Percentiles rank a stretch among this genome's conserved stretches.
These are phyloP conservation scores for Zophobas atratus DNA, from an alignment of 1,140 invertebrate species.

Conservation along the genomic window DNA sequence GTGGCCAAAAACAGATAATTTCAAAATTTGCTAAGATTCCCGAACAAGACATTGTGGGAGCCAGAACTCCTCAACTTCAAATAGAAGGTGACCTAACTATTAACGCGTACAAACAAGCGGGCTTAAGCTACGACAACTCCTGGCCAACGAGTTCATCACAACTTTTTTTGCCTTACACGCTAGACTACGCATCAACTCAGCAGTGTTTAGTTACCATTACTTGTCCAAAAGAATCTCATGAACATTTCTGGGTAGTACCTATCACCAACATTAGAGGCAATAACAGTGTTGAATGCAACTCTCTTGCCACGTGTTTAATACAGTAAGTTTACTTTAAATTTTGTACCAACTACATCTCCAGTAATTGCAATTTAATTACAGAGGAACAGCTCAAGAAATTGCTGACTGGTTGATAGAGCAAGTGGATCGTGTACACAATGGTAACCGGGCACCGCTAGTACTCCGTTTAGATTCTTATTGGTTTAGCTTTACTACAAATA, in stretches of 20 bases:
- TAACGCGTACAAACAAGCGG: slow-evolving; percentile 69
- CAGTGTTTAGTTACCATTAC: slow-evolving; percentile 74
- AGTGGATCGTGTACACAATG: slow-evolving; percentile 46
- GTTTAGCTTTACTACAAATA: slow-evolving; percentile 46
- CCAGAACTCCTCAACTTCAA: slow-evolving; percentile 60
- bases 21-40: slow-evolving; percentile 61
- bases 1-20: slow-evolving; percentile 59
- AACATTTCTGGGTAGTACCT: slow-evolving; percentile 76
- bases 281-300: slow-evolving; percentile 71
- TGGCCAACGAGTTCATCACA: slow-evolving; percentile 71
- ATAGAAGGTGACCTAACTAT: slow-evolving; percentile 69
- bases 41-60: slow-evolving; percentile 54
- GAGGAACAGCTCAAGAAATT: slow-evolving; percentile 56
- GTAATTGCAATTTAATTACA: slow-evolving; percentile 37
- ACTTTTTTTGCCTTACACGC: slow-evolving; percentile 77
- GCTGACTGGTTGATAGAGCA: slow-evolving; percentile 57
- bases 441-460: slow-evolving; percentile 53
- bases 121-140: slow-evolving; percentile 76
- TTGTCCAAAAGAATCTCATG: slow-evolving; percentile 76
- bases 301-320: slow-evolving; percentile 73
- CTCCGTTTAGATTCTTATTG: slow-evolving; percentile 21
- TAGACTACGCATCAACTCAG: slow-evolving; percentile 75
- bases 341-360: slow-evolving; percentile 46
- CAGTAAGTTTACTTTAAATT: slow-evolving; percentile 63
- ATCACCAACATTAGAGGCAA: slow-evolving; percentile 75